Evolutionary conservation across 2,888 invertebrate species (phyloP).

Genomic region (Plebejus argus): DNA sequence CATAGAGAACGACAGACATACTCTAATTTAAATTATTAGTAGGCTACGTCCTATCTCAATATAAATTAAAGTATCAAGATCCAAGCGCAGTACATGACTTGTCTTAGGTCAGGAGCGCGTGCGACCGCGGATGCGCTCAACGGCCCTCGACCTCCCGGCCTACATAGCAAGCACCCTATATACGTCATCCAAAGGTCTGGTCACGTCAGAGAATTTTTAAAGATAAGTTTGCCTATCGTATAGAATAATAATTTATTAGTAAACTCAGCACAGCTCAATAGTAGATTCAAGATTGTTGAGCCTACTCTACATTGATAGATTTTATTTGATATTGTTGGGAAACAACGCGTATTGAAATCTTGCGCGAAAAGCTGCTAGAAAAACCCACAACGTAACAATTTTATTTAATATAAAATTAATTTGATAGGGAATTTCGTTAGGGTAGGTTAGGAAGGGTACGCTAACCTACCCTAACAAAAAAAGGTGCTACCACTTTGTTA

Average conservation of each 20-base stretch:
- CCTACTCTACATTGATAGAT: too few species aligned
- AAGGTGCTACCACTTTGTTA: too few species aligned
- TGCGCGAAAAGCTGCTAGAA: too few species aligned
- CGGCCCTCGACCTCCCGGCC: conserved; percentile 6
- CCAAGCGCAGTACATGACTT: background rate
- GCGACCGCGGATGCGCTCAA: background rate
- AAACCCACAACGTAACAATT: too few species aligned
- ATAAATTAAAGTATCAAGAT: background rate
- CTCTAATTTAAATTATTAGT: background rate
- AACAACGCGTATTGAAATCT: background rate
- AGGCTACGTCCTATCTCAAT: background rate
- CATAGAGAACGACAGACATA: background rate
- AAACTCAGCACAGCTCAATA: too few species aligned
- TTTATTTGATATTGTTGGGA: background rate
- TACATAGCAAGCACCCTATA: background rate
- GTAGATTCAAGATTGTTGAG: too few species aligned
- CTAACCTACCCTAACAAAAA: too few species aligned
- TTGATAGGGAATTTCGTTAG: too few species aligned
- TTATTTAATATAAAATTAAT: too few species aligned
- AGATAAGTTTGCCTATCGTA: background rate
- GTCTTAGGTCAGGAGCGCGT: conserved; percentile 1
- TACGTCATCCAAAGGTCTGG: conserved; percentile 1
- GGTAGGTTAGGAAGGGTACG: too few species aligned
- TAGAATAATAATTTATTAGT: too few species aligned
- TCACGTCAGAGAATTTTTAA: background rate